These are phyloP conservation scores for Acanthoscelides obtectus DNA, from an alignment of 2,888 invertebrate genomes.

Conservation along the genomic window DNA sequence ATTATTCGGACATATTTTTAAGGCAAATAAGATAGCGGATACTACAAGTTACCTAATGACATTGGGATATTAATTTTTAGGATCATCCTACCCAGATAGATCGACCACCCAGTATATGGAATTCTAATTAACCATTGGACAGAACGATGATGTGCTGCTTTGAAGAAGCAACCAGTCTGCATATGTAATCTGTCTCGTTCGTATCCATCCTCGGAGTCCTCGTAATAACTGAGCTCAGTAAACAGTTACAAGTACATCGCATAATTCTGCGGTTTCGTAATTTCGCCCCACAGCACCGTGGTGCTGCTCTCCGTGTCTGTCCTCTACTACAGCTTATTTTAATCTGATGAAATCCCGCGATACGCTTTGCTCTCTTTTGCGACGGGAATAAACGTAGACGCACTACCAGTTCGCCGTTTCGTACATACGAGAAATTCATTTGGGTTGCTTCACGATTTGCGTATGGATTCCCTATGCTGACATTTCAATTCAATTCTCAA, in stretches of 20 bases:
- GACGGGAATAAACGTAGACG: neutral
- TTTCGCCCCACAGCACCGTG: neutral
- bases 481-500: no score
- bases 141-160: neutral
- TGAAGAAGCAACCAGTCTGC: neutral
- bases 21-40: no score
- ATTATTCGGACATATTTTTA: no score
- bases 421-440: no score
- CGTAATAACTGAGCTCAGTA: neutral
- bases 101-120: no score
- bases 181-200: neutral
- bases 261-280: neutral
- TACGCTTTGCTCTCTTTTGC: neutral
- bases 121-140: neutral
- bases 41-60: no score
- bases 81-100: no score
- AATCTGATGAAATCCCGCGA: neutral
- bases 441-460: no score
- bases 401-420: neutral
- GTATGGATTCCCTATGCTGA: no score
- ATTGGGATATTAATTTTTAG: no score
- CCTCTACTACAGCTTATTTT: neutral
- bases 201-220: neutral
- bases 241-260: neutral
- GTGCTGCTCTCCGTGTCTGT: neutral